A percentile compares a stretch with the other conserved stretches of the same genome.
Conservation (phyloP, 1,140 invertebrate genomes). For the Pseudoatta argentina region DNA sequence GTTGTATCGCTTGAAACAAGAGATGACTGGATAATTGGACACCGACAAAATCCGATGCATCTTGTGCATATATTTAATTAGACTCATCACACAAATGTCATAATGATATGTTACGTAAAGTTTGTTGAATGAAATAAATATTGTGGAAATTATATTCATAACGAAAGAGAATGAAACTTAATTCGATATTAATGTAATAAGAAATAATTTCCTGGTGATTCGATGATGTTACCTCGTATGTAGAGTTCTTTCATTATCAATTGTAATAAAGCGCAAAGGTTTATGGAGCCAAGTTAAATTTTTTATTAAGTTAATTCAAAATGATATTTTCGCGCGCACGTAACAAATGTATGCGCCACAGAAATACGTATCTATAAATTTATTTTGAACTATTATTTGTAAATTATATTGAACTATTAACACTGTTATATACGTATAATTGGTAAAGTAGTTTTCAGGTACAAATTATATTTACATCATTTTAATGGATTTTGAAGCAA, state of each 20-base stretch:
- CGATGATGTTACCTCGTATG: background rate
- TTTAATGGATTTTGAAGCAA: conserved; percentile 4
- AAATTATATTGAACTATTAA: background rate
- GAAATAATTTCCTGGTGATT: background rate
- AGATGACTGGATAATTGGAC: conserved; percentile 55
- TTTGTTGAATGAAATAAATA: conserved; percentile 12
- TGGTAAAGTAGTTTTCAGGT: conserved; percentile 14
- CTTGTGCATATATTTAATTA: conserved; percentile 54
- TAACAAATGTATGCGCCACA: conserved; percentile 1
- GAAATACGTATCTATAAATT: conserved; percentile 2
- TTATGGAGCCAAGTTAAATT: background rate
- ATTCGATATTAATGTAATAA: conserved; percentile 20
- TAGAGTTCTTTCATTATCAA: background rate
- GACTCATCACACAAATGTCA: background rate
- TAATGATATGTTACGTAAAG: conserved; percentile 15
- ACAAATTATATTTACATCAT: conserved; percentile 1
- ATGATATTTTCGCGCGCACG: background rate
- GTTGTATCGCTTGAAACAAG: conserved; percentile 39
- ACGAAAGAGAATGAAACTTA: conserved; percentile 25
- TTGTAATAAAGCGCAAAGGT: background rate
- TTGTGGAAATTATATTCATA: background rate
- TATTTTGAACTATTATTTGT: background rate
- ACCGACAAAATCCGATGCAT: conserved; percentile 41
- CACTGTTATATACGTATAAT: background rate
- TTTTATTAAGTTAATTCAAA: background rate